These are phyloP conservation scores for Melikaiella ostensackeni DNA, from an alignment of 2,888 invertebrate genomes.

Conservation along the genomic window DNA sequence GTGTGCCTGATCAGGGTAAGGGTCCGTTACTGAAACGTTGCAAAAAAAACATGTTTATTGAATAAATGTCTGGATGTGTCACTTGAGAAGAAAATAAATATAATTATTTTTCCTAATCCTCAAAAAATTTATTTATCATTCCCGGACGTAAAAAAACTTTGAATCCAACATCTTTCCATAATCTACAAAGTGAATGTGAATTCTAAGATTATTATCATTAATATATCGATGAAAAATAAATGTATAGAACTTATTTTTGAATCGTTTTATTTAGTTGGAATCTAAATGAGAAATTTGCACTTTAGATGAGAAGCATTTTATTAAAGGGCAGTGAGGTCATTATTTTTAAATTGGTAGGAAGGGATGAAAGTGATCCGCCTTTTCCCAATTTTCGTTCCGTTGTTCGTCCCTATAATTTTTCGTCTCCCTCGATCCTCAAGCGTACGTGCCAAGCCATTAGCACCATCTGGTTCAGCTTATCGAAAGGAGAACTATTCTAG, in stretches of 20 bases:
- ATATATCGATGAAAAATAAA: no score
- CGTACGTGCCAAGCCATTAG: conserved; percentile 28
- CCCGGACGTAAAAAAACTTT: no score
- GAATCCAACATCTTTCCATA: no score
- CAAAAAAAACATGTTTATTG: no score
- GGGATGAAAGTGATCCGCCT: conserved; percentile 31
- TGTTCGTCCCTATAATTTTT: conserved; percentile 25
- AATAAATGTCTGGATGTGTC: no score
- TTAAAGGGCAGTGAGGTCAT: not conserved
- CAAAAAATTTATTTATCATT: no score
- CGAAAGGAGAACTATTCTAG: conserved; percentile 20
- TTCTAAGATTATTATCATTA: no score
- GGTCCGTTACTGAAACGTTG: no score
- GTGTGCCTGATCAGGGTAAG: no score
- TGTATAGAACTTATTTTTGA: not conserved
- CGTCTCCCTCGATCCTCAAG: conserved; percentile 21
- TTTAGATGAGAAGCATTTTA: conserved; percentile 14
- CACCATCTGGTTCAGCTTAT: conserved; percentile 27
- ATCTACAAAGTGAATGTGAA: no score
- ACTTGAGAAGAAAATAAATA: no score
- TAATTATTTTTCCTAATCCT: no score
- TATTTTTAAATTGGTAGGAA: conserved; percentile 20
- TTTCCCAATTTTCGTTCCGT: conserved; percentile 33
- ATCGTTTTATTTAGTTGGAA: not conserved
- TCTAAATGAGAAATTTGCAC: conserved; percentile 1